These are phyloP conservation scores for Xylota segnis DNA, from an alignment of 2,888 invertebrate genomes.

Conservation along the genomic window DNA sequence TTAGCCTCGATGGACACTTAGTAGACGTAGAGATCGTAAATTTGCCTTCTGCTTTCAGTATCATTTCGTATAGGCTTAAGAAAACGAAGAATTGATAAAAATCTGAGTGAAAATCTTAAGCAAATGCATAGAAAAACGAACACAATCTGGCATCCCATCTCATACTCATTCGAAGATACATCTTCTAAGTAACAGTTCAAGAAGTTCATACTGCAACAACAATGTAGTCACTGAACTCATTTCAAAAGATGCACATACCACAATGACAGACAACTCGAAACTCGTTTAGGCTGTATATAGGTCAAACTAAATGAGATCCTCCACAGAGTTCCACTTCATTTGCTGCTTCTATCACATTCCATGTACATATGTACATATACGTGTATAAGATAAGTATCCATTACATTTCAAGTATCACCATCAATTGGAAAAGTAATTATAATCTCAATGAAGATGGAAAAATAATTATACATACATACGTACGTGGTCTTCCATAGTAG, in stretches of 20 bases:
- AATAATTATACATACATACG: constrained; percentile 63
- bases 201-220: constrained; percentile 9
- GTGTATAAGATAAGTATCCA: constrained; percentile 45
- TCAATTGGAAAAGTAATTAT: constrained; percentile 69
- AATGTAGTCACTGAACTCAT: constrained; percentile 12
- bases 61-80: too few species aligned
- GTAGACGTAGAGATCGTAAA: too few species aligned
- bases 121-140: not conserved
- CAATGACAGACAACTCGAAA: constrained; percentile 36
- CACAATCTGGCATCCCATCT: not conserved
- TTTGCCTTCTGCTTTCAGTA: too few species aligned
- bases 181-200: not conserved
- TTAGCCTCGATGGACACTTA: too few species aligned
- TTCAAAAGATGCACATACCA: constrained; percentile 12
- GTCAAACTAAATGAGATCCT: constrained; percentile 75
- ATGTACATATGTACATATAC: not conserved
- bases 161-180: not conserved
- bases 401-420: constrained; percentile 59
- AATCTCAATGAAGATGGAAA: constrained; percentile 57
- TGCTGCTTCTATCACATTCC: constrained; percentile 45
- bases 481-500: not conserved
- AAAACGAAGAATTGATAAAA: too few species aligned
- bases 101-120: too few species aligned
- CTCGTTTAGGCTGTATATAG: constrained; percentile 54
- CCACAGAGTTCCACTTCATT: constrained; percentile 70